Evolutionary conservation across 2,888 invertebrate species (phyloP), one percentile per base, ranked within the genome.

Genomic region (Oscheius sp.): DNA sequence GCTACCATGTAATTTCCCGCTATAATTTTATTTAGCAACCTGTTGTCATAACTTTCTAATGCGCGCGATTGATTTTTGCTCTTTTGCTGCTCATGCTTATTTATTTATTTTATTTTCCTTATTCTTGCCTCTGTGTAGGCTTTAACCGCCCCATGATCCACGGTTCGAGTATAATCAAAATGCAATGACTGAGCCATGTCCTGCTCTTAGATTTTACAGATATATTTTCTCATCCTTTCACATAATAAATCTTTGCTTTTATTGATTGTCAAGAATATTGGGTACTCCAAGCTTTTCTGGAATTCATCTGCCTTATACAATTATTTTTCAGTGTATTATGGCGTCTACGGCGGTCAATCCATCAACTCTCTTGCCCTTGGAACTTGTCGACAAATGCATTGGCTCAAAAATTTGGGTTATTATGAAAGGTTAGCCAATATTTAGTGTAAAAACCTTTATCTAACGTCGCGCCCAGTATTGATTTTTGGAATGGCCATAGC

Each of bases 361-460:
- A 6, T 85, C 84, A 49, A 84, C 85, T 21, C 78, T 88, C 45
- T 77, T 88, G 27, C 88, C 88, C 16, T 78, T 89, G 93, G 99
- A 99, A 90, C 91, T 99, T 85, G 96, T 99, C 29, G 99, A 99
- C 89, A 99, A 99, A 91, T 99, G 99, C 90, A 99, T 99, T 88
- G 99, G 99, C 43, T 98, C 98, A 0, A 92, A 96, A 79, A 98
- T 99, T 87, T 99, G 99, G 89, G 98, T 99, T 35, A 96, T 99
- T 78, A 99, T 99, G 98, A 99, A 99, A 52, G 49, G 71, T 64
- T 23, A 55, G 55, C 25, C 3, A 35, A 6, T 35, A 35, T 35
- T 35, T 35, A 35, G 3, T 35, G 35, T n/a, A n/a, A n/a, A n/a
- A n/a, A n/a, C n/a, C n/a, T n/a, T n/a, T n/a, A n/a, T n/a, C n/a